These are phyloP conservation scores for Digitonthophagus gazella DNA, from an alignment of 2,888 invertebrate species.

Conservation along the genomic window DNA sequence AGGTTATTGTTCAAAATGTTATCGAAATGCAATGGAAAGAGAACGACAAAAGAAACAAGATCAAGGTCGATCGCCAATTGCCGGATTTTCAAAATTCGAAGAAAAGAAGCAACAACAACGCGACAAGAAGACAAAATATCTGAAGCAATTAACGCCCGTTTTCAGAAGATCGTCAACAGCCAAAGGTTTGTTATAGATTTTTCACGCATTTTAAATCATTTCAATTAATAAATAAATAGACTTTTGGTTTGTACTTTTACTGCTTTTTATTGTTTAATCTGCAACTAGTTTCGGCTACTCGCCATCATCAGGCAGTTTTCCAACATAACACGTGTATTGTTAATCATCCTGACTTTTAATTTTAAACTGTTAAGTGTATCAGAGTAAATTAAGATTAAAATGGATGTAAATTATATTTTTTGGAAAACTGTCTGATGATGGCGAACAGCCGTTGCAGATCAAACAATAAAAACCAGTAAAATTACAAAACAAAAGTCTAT, in stretches of 20 bases:
- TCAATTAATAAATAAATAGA: no score
- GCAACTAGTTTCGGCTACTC: no score
- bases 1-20: conserved; percentile 95
- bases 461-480: background rate
- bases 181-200: conserved; percentile 59
- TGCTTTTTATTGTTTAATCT: no score
- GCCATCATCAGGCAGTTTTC: no score
- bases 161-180: conserved; percentile 68
- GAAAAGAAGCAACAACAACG: conserved; percentile 78
- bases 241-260: no score
- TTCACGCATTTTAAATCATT: background rate
- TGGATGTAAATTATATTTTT: no score
- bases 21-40: conserved; percentile 72
- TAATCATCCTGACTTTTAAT: no score
- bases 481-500: background rate
- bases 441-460: no score
- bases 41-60: conserved; percentile 55
- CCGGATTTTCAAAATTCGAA: conserved; percentile 78
- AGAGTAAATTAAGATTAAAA: no score
- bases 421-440: no score
- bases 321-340: no score
- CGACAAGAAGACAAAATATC: conserved; percentile 70
- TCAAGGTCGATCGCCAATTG: conserved; percentile 48
- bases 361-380: no score
- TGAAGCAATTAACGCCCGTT: conserved; percentile 64